A percentile compares a stretch with the other conserved stretches of the same genome.
Evolutionary conservation across 2,888 invertebrate genomes (phyloP).

Genomic region (Sesamia inferens): DNA sequence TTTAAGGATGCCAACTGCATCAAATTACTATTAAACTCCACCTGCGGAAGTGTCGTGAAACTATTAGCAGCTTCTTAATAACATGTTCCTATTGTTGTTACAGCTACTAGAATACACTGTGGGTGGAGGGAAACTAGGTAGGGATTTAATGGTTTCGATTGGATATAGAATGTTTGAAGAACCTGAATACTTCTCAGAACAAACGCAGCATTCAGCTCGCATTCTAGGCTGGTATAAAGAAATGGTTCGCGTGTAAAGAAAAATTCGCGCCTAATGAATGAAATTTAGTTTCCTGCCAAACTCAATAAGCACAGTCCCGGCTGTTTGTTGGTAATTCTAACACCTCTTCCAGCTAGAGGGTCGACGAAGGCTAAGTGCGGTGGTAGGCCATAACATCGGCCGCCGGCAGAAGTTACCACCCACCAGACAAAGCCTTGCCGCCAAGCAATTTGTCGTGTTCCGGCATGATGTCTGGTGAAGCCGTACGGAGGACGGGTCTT

Average conservation of each 20-base stretch:
- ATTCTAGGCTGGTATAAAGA: slow-evolving; percentile 53
- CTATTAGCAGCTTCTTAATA: neutral
- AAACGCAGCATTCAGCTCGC: slow-evolving; percentile 43
- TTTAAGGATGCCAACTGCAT: neutral
- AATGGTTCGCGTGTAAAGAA: too few species aligned
- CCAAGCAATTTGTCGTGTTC: too few species aligned
- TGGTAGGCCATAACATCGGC: too few species aligned
- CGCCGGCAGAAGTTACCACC: too few species aligned
- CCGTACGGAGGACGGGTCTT: too few species aligned
- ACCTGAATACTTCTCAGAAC: slow-evolving; percentile 24
- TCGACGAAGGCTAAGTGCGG: neutral
- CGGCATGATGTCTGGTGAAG: too few species aligned
- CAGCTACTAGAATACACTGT: slow-evolving; percentile 46
- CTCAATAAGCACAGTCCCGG: neutral
- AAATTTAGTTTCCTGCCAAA: neutral
- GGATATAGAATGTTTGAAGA: too few species aligned
- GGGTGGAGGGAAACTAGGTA: slow-evolving; percentile 22
- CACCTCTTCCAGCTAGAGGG: neutral
- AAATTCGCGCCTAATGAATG: neutral
- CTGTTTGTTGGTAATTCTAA: neutral
- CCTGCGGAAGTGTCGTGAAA: neutral
- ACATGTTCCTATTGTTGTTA: slow-evolving; percentile 2
- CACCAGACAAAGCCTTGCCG: too few species aligned
- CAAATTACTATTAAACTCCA: neutral
- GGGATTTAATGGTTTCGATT: too few species aligned